These are phyloP conservation scores for Furnarius figulus DNA, from an alignment of 2,113 vertebrate species.

Conservation along the genomic window DNA sequence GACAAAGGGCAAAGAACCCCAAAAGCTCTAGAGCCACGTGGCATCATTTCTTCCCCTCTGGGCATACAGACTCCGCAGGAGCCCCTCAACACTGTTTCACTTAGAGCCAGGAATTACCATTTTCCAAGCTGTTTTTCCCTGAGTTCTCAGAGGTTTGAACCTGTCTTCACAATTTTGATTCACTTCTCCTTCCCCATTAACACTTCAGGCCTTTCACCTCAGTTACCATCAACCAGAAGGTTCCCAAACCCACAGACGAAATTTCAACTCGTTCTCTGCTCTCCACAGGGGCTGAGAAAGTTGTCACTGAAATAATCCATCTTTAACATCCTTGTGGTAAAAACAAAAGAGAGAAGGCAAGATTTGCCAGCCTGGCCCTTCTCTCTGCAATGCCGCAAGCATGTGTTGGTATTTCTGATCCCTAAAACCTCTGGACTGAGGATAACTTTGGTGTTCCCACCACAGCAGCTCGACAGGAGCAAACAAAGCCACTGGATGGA, in stretches of 20 bases:
- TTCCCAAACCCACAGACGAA: neutral
- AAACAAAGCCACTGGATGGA: conserved; percentile 34
- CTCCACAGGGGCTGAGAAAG: neutral
- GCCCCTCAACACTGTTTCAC: conserved; percentile 52
- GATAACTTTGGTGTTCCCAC: neutral
- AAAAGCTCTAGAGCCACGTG: conserved; percentile 9
- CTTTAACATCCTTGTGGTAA: neutral
- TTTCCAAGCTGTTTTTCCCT: conserved; percentile 32
- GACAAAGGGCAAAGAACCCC: conserved; percentile 53
- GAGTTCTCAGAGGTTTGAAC: conserved; percentile 39
- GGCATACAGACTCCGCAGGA: neutral
- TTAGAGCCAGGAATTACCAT: conserved; percentile 11
- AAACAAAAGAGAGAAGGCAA: neutral
- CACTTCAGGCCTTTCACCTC: conserved; percentile 5
- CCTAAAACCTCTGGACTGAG: neutral
- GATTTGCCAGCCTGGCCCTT: neutral
- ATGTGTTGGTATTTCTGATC: neutral
- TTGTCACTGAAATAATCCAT: neutral
- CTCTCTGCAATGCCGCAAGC: neutral
- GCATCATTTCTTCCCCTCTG: neutral
- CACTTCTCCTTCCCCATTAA: neutral
- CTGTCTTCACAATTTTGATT: conserved; percentile 44
- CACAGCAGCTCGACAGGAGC: neutral
- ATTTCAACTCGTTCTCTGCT: neutral
- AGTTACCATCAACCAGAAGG: neutral